Evolutionary conservation across 2,888 invertebrate genomes (phyloP), one percentile per base, ranked within the genome.

Genomic region (Nemapogon koenigi): DNA sequence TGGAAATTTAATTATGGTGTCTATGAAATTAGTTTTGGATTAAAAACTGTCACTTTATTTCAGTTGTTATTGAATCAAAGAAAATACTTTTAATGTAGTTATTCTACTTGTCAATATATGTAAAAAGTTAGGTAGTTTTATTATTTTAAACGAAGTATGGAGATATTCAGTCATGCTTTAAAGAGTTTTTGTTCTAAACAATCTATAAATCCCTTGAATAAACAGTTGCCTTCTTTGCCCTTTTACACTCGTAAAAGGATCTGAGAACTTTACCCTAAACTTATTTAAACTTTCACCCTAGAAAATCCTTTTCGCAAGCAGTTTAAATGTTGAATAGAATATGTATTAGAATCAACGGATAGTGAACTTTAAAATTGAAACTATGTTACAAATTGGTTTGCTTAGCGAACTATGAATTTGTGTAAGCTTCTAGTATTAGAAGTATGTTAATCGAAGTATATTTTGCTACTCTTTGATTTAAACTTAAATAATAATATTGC

Each of bases 261-360:
- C 65, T 57, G 58, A 59, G 64, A 75, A 70, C 67, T 71, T 52
- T 58, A 39, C 57, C 70, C 68, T 69, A 75, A 76, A 76, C 72
- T 76, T 76, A 68, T 75, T 75, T 73, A 75, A 75, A 75, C 66
- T 78, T 75, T 69, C 68, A 67, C 72, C 64, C 65, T 66, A 66
- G 67, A 61, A 73, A 75, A 73, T 73, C 73, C 73, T 68, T 73
- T 70, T 63, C 57, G 65, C 63, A 61, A 66, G 62, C 63, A 65
- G 65, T 71, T 71, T 69, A 68, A 71, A 68, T 62, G 65, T 58
- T 59, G 65, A 68, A 69, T 66, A 66, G 70, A 69, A 70, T 69
- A 71, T 70, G 67, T 71, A 67, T 71, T 62, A 59, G 57, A 58
- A 62, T 14, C 35, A 14, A 18, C 4, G 16, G 22, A 18, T 15